A percentile compares a stretch with the other conserved stretches of the same genome.
Conservation (phyloP, 1,140 invertebrate genomes). For the Drosophila chauvacae region DNA sequence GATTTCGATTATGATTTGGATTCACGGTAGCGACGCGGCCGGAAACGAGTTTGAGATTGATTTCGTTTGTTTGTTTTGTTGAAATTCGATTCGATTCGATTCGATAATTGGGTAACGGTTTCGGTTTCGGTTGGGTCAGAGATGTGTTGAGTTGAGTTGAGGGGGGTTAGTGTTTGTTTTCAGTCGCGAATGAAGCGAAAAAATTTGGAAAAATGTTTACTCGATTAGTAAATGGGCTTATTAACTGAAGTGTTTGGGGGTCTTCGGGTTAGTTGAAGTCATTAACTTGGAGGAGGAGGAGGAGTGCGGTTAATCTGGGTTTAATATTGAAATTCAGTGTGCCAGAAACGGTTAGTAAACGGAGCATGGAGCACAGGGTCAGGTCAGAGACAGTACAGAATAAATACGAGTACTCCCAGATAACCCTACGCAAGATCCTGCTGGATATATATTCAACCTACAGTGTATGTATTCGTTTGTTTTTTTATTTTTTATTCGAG, state of each 20-base stretch:
- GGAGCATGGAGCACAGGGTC: conserved; percentile 13
- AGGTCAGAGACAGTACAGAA: conserved; percentile 23
- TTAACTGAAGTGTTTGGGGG: conserved; percentile 34
- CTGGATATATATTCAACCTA: conserved; percentile 42
- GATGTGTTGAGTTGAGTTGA: conserved; percentile 27
- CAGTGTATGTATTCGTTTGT: conserved; percentile 37
- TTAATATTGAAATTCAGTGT: conserved; percentile 37
- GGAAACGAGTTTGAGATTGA: conserved; percentile 72
- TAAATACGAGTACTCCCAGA: conserved; percentile 13
- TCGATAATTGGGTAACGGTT: conserved; percentile 52
- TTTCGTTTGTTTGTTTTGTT: conserved; percentile 64
- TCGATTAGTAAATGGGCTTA: conserved; percentile 64
- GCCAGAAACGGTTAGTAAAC: conserved; percentile 63
- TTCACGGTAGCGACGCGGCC: conserved; percentile 58
- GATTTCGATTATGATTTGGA: conserved; percentile 42
- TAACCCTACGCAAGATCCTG: conserved; percentile 10
- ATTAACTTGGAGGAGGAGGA: conserved; percentile 20
- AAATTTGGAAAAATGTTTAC: conserved; percentile 75
- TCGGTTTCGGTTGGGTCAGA: conserved; percentile 29
- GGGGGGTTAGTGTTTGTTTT: conserved; percentile 60
- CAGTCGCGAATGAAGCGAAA: conserved; percentile 55
- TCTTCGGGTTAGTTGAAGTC: conserved; percentile 33
- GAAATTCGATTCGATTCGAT: conserved; percentile 71
- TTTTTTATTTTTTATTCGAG: conserved; percentile 34
- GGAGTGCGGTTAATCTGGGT: conserved; percentile 51